Percentiles rank a stretch among this genome's conserved stretches.
Conservation (phyloP, 2,888 invertebrate genomes). For the Melieria omissa region DNA sequence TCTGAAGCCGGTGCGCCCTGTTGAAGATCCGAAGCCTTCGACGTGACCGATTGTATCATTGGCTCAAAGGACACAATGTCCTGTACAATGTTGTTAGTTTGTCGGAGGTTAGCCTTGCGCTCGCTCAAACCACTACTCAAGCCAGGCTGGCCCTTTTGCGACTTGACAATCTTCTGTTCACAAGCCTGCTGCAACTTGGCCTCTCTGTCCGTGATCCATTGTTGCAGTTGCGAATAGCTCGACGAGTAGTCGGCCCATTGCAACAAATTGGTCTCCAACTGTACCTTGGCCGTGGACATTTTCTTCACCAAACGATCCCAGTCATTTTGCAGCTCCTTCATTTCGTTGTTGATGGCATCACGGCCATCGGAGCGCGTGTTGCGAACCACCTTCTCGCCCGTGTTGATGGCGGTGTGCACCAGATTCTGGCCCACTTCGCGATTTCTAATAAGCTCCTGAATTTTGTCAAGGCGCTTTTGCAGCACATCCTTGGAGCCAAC, state of each 20-base stretch:
- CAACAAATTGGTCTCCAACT: constrained; percentile 86
- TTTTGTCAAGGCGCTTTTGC: constrained; percentile 82
- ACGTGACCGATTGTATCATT: constrained; percentile 94
- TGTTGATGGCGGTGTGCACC: constrained; percentile 87
- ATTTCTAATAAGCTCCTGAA: constrained; percentile 81
- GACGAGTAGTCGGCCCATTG: constrained; percentile 98
- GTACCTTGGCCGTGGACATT: constrained; percentile 90
- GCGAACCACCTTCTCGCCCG: constrained; percentile 88
- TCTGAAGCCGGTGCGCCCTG: constrained; percentile 92
- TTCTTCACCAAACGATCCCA: constrained; percentile 93
- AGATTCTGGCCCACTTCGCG: constrained; percentile 89
- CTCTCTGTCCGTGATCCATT: constrained; percentile 95
- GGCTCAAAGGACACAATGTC: constrained; percentile 97
- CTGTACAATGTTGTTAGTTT: constrained; percentile 94
- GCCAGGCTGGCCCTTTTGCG: constrained; percentile 81
- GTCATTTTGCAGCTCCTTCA: constrained; percentile 90
- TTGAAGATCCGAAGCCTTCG: constrained; percentile 91
- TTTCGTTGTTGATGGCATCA: constrained; percentile 85
- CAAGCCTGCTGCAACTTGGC: constrained; percentile 90
- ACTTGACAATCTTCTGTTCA: constrained; percentile 84
- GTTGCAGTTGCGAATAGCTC: constrained; percentile 89
- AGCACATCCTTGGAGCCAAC: constrained; percentile 84
- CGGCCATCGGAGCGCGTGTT: constrained; percentile 90
- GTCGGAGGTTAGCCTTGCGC: constrained; percentile 86
- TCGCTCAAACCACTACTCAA: constrained; percentile 84